Base-by-base conservation (phyloP, 2,797 vertebrate species). In the Paguma larvata region DNA sequence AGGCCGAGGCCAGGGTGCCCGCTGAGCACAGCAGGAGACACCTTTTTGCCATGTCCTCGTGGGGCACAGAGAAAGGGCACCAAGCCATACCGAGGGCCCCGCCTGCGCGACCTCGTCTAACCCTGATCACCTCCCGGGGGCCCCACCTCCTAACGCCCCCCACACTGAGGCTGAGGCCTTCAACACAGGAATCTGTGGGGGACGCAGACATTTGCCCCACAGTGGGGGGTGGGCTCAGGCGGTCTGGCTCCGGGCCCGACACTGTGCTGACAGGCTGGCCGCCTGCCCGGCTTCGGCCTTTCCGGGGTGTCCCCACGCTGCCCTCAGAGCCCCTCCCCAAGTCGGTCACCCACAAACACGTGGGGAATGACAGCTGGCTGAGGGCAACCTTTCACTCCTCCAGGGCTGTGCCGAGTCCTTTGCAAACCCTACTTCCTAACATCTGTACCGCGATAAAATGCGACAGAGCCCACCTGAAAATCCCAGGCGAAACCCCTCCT, bases 121-220 rank as follows among this genome's bases (percentile, higher is more conserved):
- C 62, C 44, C 2, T 9, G 23, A 46, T 3, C 32, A 0, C 63
- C 13, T 67, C 19, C 30, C 83, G 5, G n/a, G 44, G 83, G 32
- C 44, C 46, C 68, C 18, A 11, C 13, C 51, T 73, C 51, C 27
- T 5, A 32, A 9, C 27, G 38, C 38, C 68, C 21, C 32, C 19
- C 62, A n/a, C 75, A 12, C 10, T 21, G 38, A 41, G 44, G 30
- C 30, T 5, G 82, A 67, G 41, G 62, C 62, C 38, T n/a, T n/a
- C 41, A 21, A 10, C 7, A 2, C 2, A 16, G 0, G 3, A 5
- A 10, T 16, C 21, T 11, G 23, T 15, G 9, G 30, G 13, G 11
- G 38, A 6, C 0, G 3, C 38, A 44, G 19, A 73, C 38, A 10
- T 12, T 41, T 27, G 0, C 10, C 5, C 65, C 85, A 5, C 12